Evolutionary conservation across 2,113 vertebrate species (phyloP), one percentile per base, ranked within the genome.

Genomic region (Silurus asotus): DNA sequence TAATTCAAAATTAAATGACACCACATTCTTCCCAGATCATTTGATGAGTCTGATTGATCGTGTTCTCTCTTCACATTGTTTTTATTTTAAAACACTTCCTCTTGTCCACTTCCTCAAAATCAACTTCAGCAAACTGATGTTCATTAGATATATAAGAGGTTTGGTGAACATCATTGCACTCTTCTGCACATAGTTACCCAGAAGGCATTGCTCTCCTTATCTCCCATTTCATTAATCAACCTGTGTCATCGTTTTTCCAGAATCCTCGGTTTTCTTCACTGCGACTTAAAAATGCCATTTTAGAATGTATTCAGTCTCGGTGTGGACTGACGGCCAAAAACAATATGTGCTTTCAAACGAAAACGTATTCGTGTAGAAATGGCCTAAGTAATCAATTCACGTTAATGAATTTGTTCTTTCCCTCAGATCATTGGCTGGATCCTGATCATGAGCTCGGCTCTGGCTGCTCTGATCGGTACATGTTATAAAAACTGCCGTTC

Each of bases 401-500:
- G 20, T 72, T 72, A 72, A 72, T 19, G 6, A 69, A 15, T 15
- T 20, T 17, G 67, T 48, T 58, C 25, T 78, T 78, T 80, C 20
- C 28, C 28, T 80, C 11, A 96, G 95, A 93, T 96, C 72, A 87
- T 95, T 28, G 95, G 94, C 67, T 96, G 95, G 94, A 84, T 85
- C 23, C 85, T 95, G 55, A 91, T 96, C 82, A 94, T 95, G 19
- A 70, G 87, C 2, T 37, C 91, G 0, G 86, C 88, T 0, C 0
- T 89, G 4, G n/a, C 84, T 0, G 92, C 87, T 0, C 90, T 96
- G 61, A 23, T 92, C 8, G 92, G 92, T 0, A 92, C 93, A 56
- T 96, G 95, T 88, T 94, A 75, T 83, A 93, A 70, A 6, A 95
- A 94, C 90, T 96, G 95, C 70, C 91, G 92, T 76, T 95, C 95